Base-by-base conservation (phyloP, 2,113 vertebrate species). In the Barnardius zonarius region DNA sequence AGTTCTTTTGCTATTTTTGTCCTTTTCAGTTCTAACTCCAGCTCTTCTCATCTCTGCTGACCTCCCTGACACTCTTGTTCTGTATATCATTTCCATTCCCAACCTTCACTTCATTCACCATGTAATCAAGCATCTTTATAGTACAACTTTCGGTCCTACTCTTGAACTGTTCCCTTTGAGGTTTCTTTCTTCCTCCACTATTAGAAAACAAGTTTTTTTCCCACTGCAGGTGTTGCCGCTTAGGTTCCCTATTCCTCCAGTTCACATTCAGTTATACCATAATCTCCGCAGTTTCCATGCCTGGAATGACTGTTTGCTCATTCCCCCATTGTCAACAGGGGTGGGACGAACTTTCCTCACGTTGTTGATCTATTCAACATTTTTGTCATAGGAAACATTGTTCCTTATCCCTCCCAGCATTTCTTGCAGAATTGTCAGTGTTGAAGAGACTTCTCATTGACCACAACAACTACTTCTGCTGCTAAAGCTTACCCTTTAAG, bases 181-280 rank as follows among this genome's bases (percentile, higher is more conserved):
- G 7, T 75, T 11, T 79, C 22, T 57, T 69, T 79, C 31, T 90
- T 86, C 15, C 54, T 43, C 10, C 43, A 17, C 18, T 81, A 9
- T 70, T 52, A 89, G 64, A 63, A 86, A 70, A 17, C 4, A 31
- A 49, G 8, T 43, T 86, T 69, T 69, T 44, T 8, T 7, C 18
- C 4, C 18, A 54, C 69, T 80, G 31, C 19, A 69, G 37, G 35
- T 24, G 20, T 73, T 67, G 46, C 33, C 12, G 25, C 61, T 63
- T 83, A 10, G 1, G 3, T 69, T 59, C 68, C 44, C 22, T 63
- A 1, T n/a, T 46, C 33, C 27, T 91, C 17, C 54, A 62, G 31
- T 62, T 79, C n/a, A 35, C 4, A 1, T 63, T 57, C 14, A 0
- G 0, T 68, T 67, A 19, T 30, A 35, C 15, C 17, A n/a, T 43